A percentile compares a stretch with the other conserved stretches of the same genome.
These are phyloP conservation scores for Vombatus ursinus DNA, from an alignment of 2,113 vertebrate genomes.

Conservation along the genomic window DNA sequence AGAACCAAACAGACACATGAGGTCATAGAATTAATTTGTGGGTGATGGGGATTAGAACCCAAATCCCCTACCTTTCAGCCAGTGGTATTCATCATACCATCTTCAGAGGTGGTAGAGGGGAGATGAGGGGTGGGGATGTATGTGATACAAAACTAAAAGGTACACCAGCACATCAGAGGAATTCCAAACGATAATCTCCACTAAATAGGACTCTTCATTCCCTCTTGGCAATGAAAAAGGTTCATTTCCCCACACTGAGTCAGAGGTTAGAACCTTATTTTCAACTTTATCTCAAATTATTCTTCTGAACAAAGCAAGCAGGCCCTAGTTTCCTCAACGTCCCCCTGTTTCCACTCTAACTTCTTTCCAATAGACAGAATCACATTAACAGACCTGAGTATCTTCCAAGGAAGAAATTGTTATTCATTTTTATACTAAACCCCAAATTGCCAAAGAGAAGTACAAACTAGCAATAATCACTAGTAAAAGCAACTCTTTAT, in stretches of 20 bases:
- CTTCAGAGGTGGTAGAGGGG: neutral
- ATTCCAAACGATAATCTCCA: neutral
- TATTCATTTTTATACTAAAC: neutral
- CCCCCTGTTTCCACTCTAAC: neutral
- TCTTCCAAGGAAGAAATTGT: neutral
- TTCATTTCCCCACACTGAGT: neutral
- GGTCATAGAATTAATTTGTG: neutral
- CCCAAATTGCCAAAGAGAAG: conserved; percentile 22
- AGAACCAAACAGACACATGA: neutral
- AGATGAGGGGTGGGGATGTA: too few relatives aligned
- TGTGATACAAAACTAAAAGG: neutral
- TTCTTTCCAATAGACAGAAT: neutral
- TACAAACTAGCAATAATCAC: conserved; percentile 16
- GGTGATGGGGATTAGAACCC: neutral
- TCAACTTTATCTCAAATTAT: neutral
- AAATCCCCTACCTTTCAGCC: too few relatives aligned
- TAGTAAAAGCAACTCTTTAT: conserved; percentile 58
- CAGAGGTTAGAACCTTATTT: neutral
- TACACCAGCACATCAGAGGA: neutral
- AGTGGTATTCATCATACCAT: neutral
- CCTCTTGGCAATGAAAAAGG: neutral
- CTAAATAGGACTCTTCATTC: neutral
- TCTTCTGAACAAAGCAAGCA: neutral
- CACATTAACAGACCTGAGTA: neutral
- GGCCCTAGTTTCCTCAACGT: neutral